A percentile compares a stretch with the other conserved stretches of the same genome.
Evolutionary conservation across 1,140 invertebrate species (phyloP).

Genomic region (Calliopsis andreniformis): DNA sequence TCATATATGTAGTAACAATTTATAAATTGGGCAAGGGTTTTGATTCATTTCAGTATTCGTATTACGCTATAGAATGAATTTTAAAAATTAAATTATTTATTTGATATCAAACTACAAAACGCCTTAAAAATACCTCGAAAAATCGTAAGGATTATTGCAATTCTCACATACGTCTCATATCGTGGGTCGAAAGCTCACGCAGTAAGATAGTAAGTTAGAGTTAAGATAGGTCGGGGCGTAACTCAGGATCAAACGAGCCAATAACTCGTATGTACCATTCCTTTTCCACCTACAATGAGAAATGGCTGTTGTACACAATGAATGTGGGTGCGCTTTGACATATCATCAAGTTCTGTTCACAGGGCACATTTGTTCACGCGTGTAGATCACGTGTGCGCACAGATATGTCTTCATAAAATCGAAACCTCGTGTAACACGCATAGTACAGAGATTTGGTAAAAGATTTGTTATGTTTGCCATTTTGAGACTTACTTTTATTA

Average conservation of each 20-base stretch:
- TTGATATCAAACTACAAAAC: no score
- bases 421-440: constrained; percentile 54
- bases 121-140: no score
- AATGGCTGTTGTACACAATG: constrained; percentile 71
- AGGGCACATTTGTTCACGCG: constrained; percentile 40
- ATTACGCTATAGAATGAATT: no score
- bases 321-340: constrained; percentile 69
- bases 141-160: constrained; percentile 42
- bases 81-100: no score
- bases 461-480: no score
- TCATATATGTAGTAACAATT: no score
- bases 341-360: constrained; percentile 54
- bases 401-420: constrained; percentile 76
- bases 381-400: constrained; percentile 50
- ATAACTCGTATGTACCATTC: constrained; percentile 75
- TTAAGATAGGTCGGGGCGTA: constrained; percentile 79
- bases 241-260: constrained; percentile 78
- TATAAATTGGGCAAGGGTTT: no score
- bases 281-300: constrained; percentile 76
- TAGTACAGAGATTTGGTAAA: no score
- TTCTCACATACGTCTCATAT: constrained; percentile 5
- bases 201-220: constrained; percentile 74
- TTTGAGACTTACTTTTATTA: no score
- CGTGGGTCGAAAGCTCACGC: constrained; percentile 60
- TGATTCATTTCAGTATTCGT: no score